Conservation (phyloP, 2,797 vertebrate species). For the Xenops minutus region DNA sequence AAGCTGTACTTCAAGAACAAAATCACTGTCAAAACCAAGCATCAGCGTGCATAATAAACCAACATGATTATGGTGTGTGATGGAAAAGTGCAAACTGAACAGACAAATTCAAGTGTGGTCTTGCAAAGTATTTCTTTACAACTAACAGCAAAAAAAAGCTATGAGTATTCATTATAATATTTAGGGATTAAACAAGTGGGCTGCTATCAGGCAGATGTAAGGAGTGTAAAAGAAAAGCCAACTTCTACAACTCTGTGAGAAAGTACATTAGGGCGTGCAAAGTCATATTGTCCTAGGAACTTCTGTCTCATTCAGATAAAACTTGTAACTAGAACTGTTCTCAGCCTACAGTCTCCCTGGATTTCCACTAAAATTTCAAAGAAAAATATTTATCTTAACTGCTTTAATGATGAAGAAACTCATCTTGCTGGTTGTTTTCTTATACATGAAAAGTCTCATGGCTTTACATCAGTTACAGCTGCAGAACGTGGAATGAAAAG, state of each 20-base stretch:
- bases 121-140: neutral
- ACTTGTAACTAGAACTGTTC: neutral
- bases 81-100: neutral
- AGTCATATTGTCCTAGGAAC: neutral
- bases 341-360: neutral
- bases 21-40: neutral
- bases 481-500: constrained; percentile 39
- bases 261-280: neutral
- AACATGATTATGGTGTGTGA: neutral
- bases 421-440: neutral
- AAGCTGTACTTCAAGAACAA: neutral
- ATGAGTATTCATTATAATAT: neutral
- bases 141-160: neutral
- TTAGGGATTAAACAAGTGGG: neutral
- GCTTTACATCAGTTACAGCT: neutral
- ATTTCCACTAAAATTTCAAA: neutral
- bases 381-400: neutral
- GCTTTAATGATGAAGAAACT: neutral
- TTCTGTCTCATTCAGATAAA: neutral
- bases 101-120: neutral
- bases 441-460: neutral
- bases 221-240: neutral
- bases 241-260: neutral
- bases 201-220: neutral
- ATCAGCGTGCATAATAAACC: neutral